Percentiles rank a stretch among this genome's conserved stretches.
Conservation (phyloP, 2,888 invertebrate genomes). For the Drosophila pegasa region DNA sequence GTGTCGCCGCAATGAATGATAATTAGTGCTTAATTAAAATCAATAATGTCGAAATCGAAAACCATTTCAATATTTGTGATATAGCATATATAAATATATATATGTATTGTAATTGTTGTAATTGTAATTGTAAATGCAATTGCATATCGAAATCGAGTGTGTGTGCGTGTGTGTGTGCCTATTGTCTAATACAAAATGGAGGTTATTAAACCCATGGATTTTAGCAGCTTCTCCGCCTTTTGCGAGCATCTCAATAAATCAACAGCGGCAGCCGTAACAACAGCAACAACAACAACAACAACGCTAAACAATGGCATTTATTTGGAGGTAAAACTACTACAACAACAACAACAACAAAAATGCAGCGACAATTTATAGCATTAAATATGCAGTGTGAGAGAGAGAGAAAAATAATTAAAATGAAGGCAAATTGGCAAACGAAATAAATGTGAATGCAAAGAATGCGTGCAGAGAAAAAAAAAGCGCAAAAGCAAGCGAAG, state of each 20-base stretch:
- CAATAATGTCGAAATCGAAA: constrained; percentile 73
- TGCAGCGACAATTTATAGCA: constrained; percentile 60
- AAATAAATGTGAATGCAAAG: constrained; percentile 58
- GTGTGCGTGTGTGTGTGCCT: constrained; percentile 16
- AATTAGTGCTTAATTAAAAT: constrained; percentile 79
- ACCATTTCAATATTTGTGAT: constrained; percentile 57
- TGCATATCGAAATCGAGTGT: constrained; percentile 28
- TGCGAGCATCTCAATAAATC: constrained; percentile 83
- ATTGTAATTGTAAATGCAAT: constrained; percentile 29
- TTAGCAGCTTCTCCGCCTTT: constrained; percentile 83
- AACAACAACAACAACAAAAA: constrained; percentile 29
- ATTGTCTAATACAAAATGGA: constrained; percentile 73
- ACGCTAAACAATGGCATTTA: constrained; percentile 79
- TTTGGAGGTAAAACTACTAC: constrained; percentile 72
- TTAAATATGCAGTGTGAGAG: constrained; percentile 35
- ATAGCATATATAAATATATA: constrained; percentile 22
- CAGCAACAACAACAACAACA: constrained; percentile 50
- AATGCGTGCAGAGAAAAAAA: constrained; percentile 53
- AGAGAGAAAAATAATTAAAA: constrained; percentile 59
- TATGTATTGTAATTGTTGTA: constrained; percentile 20
- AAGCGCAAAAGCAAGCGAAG: constrained; percentile 34
- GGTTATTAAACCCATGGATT: constrained; percentile 84
- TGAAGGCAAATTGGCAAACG: constrained; percentile 40
- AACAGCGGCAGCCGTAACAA: constrained; percentile 63
- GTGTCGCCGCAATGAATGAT: constrained; percentile 69